Base-by-base conservation (phyloP, 2,797 vertebrate species). In the Schizopygopsis pylzovi region DNA sequence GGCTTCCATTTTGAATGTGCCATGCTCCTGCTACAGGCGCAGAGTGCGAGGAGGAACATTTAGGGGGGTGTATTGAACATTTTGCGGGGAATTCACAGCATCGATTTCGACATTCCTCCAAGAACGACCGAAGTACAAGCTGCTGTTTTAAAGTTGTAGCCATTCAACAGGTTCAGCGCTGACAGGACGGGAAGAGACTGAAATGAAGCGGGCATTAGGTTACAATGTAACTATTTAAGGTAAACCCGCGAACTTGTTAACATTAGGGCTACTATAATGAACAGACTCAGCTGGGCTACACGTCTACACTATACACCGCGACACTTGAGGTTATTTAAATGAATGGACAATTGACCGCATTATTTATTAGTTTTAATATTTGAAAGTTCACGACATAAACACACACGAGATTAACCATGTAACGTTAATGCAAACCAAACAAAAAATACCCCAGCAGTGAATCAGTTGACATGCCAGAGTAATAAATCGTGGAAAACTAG, bases 1-100 rank as follows among this genome's bases (percentile, higher is more conserved):
- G 22, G 59, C 77, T 85, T 88, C 85, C 81, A 90, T 84, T 90
- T 91, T 91, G 87, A 87, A 67, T 80, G 85, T 39, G 75, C 70
- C 68, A 15, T 79, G 52, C 52, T 45, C 45, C 41, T 72, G 2
- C 61, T 84, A 25, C n/a, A 61, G 59, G 33, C 33, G 67, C 41
- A 39, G 12, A 76, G 15, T 1, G 39, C 39, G 9, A 20, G 4
- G 43, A 13, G 61, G 18, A 37, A 13, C 16, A 22, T 49, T 61
- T 79, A 13, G 1, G 71, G 12, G 12, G 12, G 7, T 0, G 4
- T 65, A 25, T 63, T 79, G 49, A 33, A 80, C 33, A 25, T 39
- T 81, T 16, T n/a, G 28, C 6, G 2, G 2, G 20, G 6, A 20
- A 10, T 52, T 20, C 10, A 47, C 45, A 25, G 49, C 45, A 37